These are phyloP conservation scores for Propithecus deckenii DNA, from an alignment of 2,797 vertebrate genomes.

Conservation along the genomic window DNA sequence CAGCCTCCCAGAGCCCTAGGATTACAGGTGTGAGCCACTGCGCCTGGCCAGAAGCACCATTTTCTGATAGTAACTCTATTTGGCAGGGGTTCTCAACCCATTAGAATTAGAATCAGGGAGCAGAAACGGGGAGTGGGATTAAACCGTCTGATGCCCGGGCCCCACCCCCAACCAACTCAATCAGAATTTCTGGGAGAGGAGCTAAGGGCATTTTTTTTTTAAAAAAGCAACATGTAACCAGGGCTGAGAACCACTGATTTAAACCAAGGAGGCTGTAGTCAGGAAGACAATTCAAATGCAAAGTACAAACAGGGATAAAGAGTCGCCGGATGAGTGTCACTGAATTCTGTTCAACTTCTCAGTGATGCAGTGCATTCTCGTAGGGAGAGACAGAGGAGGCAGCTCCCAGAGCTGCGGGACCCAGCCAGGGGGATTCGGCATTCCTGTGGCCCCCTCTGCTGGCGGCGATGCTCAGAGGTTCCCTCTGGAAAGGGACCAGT, in stretches of 20 bases:
- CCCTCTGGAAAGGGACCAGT: rapidly evolving
- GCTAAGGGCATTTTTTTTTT: neutral
- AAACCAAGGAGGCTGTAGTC: neutral
- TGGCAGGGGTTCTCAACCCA: neutral
- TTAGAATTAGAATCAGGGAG: neutral
- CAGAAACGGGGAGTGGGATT: rapidly evolving
- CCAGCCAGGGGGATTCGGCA: neutral
- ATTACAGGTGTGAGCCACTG: too few species aligned
- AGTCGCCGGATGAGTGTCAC: neutral
- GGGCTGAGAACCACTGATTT: neutral
- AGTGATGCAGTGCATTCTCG: rapidly evolving
- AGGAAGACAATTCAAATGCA: neutral
- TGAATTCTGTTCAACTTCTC: rapidly evolving
- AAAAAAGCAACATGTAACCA: neutral
- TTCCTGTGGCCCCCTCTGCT: conserved; percentile 68
- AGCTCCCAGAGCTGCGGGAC: neutral
- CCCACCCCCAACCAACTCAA: rapidly evolving
- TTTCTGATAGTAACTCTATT: neutral
- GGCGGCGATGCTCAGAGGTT: neutral
- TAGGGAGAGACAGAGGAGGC: rapidly evolving
- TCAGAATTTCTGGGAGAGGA: neutral
- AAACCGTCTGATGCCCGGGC: too few species aligned
- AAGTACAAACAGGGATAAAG: neutral
- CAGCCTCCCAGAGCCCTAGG: too few species aligned
- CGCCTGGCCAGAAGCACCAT: too few species aligned